A percentile compares a stretch with the other conserved stretches of the same genome.
Conservation (phyloP, 2,888 invertebrate species). For the Rhagonycha lutea region DNA sequence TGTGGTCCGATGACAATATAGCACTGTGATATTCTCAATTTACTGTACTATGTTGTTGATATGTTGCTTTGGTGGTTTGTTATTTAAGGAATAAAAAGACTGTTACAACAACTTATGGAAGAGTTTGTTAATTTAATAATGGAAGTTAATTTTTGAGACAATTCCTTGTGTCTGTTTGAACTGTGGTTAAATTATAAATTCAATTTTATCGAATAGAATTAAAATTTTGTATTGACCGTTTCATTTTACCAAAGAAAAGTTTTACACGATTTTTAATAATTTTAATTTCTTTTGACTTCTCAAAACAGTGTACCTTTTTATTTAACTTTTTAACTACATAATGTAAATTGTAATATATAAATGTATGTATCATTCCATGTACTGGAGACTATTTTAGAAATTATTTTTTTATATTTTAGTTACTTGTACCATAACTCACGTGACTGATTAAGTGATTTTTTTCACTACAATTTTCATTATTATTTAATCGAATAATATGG, state of each 20-base stretch:
- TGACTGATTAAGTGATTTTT: conserved; percentile 18
- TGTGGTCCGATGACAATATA: conserved; percentile 8
- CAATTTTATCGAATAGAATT: not conserved
- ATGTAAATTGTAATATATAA: not conserved
- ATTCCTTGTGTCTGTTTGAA: not conserved
- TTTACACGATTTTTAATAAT: not conserved
- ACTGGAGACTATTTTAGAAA: not conserved
- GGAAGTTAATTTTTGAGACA: not conserved
- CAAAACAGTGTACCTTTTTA: not conserved
- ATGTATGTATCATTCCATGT: not conserved
- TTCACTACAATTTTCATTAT: conserved; percentile 17
- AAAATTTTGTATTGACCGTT: not conserved
- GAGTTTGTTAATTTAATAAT: not conserved
- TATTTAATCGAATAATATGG: conserved; percentile 15
- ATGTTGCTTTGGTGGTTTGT: not conserved
- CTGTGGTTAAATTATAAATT: not conserved
- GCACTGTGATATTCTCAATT: conserved; percentile 11
- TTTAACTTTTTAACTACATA: not conserved
- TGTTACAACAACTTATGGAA: not conserved
- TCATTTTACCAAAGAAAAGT: not conserved
- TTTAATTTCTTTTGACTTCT: not conserved
- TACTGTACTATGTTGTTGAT: not conserved
- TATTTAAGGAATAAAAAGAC: not conserved
- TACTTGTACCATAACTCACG: conserved; percentile 1
- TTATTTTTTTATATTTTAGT: not conserved